Conservation (phyloP, 64 coral and sea anemone genomes). For the Anthopleura sola region DNA sequence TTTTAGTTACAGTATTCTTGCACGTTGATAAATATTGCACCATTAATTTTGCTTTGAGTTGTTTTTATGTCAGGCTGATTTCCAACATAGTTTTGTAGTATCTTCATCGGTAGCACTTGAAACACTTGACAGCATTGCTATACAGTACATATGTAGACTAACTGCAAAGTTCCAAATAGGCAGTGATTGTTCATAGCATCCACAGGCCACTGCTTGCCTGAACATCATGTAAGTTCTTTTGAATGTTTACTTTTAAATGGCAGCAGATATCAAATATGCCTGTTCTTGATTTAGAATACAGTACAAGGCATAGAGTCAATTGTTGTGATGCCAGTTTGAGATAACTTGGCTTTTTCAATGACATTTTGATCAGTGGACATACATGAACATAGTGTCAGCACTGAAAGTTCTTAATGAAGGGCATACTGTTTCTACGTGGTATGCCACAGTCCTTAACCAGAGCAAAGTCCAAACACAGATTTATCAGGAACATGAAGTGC, state of each 20-base stretch:
- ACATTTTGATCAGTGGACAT: not conserved
- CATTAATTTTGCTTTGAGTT: too few species aligned
- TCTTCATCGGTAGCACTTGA: too few species aligned
- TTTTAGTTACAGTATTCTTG: too few species aligned
- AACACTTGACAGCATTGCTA: too few species aligned
- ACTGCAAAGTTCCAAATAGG: too few species aligned
- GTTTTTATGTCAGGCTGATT: too few species aligned
- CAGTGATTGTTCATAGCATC: too few species aligned
- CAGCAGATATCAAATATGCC: not conserved
- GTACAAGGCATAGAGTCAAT: not conserved
- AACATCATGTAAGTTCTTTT: not conserved
- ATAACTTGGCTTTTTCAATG: not conserved
- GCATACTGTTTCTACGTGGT: not conserved
- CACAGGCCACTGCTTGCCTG: not conserved
- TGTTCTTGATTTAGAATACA: not conserved
- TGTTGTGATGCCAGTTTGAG: not conserved
- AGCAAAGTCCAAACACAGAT: not conserved
- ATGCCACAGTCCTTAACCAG: conserved; percentile 16
- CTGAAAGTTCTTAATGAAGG: not conserved
- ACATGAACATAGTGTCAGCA: not conserved
- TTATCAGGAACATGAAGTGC: conserved; percentile 6
- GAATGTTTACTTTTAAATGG: not conserved
- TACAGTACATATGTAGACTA: too few species aligned
- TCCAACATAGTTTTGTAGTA: too few species aligned
- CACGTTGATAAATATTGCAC: too few species aligned